Percentiles rank a stretch among this genome's conserved stretches.
These are phyloP conservation scores for Eueides isabella DNA, from an alignment of 1,140 invertebrate species.

Conservation along the genomic window DNA sequence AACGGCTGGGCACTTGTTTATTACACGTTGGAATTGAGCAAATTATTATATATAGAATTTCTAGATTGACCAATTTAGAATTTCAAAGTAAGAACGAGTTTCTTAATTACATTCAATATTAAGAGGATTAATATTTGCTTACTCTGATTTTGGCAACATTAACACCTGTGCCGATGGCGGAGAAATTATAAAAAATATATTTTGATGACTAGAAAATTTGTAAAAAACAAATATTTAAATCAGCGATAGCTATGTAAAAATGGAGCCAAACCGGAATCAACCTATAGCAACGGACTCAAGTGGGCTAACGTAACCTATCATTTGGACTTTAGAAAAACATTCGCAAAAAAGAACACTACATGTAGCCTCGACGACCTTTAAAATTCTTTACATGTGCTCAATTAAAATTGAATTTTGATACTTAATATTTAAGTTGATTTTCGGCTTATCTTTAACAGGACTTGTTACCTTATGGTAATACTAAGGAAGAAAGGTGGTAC, in stretches of 20 bases:
- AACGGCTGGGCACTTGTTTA: conserved; percentile 32
- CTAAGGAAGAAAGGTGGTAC: conserved; percentile 65
- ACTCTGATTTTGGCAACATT: background rate
- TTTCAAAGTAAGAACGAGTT: background rate
- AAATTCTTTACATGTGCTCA: conserved; percentile 54
- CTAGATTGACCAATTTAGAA: conserved; percentile 15
- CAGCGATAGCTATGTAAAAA: conserved; percentile 39
- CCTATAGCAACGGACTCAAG: conserved; percentile 33
- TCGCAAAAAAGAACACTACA: conserved; percentile 72
- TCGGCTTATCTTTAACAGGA: background rate
- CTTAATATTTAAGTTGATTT: conserved; percentile 33
- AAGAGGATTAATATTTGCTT: conserved; percentile 5
- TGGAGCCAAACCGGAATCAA: conserved; percentile 37
- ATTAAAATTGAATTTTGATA: conserved; percentile 34
- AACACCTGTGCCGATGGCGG: background rate
- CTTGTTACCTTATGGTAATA: conserved; percentile 47
- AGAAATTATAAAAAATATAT: background rate
- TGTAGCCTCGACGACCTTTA: conserved; percentile 68
- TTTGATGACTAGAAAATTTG: conserved; percentile 2
- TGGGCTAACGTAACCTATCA: conserved; percentile 55
- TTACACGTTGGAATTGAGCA: conserved; percentile 19
- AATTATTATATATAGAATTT: conserved; percentile 28
- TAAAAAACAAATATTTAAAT: conserved; percentile 29
- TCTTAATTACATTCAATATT: conserved; percentile 4
- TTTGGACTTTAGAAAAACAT: conserved; percentile 60